Evolutionary conservation across 64 coral and sea anemone genomes (phyloP).

Genomic region (Montipora foliosa): DNA sequence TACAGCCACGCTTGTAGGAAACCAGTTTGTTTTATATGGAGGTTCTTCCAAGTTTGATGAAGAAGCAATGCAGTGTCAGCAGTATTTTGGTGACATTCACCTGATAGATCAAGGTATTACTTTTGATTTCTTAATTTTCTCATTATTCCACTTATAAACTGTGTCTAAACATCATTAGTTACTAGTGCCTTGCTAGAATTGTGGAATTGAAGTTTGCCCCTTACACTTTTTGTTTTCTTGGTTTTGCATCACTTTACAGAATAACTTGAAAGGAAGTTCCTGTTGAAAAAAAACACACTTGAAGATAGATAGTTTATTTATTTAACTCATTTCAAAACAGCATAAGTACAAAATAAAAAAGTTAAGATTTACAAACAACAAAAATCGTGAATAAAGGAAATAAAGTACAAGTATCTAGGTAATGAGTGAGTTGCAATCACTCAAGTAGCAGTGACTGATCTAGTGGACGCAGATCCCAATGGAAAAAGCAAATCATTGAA

Average conservation of each 20-base stretch:
- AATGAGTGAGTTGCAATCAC: too few species aligned
- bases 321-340: neutral
- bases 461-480: too few species aligned
- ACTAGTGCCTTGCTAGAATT: too few species aligned
- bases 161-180: too few species aligned
- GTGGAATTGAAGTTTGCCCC: too few species aligned
- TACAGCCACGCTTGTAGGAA: conserved; percentile 58
- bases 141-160: neutral
- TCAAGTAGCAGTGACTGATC: too few species aligned
- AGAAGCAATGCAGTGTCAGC: conserved; percentile 84
- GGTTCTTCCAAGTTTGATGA: conserved; percentile 87
- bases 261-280: neutral
- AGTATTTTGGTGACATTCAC: conserved; percentile 64
- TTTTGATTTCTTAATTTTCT: neutral
- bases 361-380: too few species aligned
- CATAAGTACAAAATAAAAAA: too few species aligned
- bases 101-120: conserved; percentile 60
- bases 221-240: neutral
- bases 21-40: conserved; percentile 72
- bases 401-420: too few species aligned
- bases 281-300: neutral
- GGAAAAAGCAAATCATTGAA: too few species aligned
- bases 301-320: neutral
- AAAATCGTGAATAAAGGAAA: too few species aligned
- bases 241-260: neutral